phyloP scores from a whole-genome alignment of 2,888 invertebrate genomes.

The Dastarcus helophoroides region DNA sequence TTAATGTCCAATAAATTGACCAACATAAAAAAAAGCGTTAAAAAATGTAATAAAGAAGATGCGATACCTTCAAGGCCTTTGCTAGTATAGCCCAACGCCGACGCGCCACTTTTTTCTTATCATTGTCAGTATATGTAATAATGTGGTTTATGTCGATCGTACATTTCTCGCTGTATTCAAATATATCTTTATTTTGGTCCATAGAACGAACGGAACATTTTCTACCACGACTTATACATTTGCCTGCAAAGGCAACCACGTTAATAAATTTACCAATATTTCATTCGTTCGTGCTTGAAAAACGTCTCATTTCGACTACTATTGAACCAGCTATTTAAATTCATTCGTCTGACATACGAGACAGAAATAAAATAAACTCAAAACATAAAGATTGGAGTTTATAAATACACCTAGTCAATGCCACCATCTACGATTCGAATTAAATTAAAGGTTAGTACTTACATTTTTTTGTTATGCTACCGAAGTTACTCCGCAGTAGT shows the following conservation, averaged over 20 bases:
- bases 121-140: constrained; percentile 28
- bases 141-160: constrained; percentile 31
- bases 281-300: constrained; percentile 31
- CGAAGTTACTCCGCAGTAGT: too few species aligned
- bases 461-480: too few species aligned
- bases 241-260: constrained; percentile 26
- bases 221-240: constrained; percentile 14
- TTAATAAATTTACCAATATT: constrained; percentile 17
- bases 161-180: constrained; percentile 27
- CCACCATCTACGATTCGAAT: too few species aligned
- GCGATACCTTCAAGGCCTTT: constrained; percentile 46
- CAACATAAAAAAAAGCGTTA: neutral
- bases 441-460: too few species aligned
- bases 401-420: too few species aligned
- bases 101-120: constrained; percentile 46
- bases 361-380: too few species aligned
- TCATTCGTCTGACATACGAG: too few species aligned
- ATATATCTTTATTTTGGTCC: constrained; percentile 34
- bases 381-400: too few species aligned
- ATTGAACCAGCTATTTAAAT: too few species aligned
- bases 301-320: too few species aligned
- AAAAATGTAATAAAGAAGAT: constrained; percentile 1
- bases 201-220: constrained; percentile 31
- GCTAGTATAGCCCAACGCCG: constrained; percentile 61
- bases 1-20: neutral